Percentiles rank a stretch among this genome's conserved stretches.
Conservation (phyloP, 2,797 vertebrate species). For the Crax fasciolata region DNA sequence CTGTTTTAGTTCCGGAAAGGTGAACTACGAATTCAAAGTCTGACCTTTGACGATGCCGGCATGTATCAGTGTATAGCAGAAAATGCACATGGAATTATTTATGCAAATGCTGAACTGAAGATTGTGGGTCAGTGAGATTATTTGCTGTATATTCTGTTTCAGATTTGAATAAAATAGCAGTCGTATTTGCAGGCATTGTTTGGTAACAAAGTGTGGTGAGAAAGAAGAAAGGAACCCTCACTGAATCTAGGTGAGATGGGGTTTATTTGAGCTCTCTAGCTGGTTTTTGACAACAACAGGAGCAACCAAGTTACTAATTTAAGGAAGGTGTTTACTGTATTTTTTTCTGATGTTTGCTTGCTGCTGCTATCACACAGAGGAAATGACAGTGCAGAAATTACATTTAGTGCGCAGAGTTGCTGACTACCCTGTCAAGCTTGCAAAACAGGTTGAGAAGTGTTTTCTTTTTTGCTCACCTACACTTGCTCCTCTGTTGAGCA, state of each 20-base stretch:
- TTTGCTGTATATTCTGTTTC: neutral
- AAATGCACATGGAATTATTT: conserved; percentile 90
- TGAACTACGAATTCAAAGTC: conserved; percentile 86
- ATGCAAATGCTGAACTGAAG: conserved; percentile 93
- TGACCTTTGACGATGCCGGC: conserved; percentile 91
- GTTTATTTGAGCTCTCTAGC: neutral
- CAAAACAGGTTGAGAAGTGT: neutral
- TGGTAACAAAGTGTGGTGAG: neutral
- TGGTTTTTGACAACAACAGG: neutral
- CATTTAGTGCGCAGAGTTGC: fast-evolving
- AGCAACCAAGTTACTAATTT: neutral
- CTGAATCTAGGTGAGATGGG: neutral
- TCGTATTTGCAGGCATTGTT: neutral
- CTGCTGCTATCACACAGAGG: neutral
- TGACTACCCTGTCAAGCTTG: neutral
- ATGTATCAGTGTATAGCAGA: conserved; percentile 98
- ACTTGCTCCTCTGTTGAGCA: neutral
- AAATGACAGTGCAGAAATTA: neutral
- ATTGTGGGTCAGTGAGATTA: conserved; percentile 90
- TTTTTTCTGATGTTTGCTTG: neutral
- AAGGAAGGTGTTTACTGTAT: neutral
- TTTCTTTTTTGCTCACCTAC: neutral
- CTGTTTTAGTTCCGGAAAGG: conserved; percentile 86
- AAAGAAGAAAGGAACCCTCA: neutral
- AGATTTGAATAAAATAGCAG: neutral